Percentiles rank a stretch among this genome's conserved stretches.
phyloP scores from a whole-genome alignment of 2,888 invertebrate species.

The Anodontia alba region DNA sequence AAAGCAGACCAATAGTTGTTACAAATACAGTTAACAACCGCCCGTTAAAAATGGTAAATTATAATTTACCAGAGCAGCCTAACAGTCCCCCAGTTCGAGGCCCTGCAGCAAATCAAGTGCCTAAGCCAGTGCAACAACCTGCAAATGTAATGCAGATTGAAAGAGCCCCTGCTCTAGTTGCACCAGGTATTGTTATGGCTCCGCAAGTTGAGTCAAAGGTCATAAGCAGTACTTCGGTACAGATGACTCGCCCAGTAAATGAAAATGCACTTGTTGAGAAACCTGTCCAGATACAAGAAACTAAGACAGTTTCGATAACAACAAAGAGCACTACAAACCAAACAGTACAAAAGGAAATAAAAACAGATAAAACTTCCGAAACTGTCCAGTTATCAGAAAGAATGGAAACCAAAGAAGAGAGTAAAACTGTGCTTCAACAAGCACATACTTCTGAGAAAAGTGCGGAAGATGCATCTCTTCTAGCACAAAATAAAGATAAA shows the following conservation, averaged over 20 bases:
- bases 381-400: neutral
- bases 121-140: neutral
- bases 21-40: neutral
- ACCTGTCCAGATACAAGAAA: neutral
- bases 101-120: neutral
- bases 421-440: neutral
- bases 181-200: neutral
- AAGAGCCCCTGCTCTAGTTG: neutral
- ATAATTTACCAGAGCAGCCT: neutral
- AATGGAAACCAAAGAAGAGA: neutral
- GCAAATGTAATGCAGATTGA: neutral
- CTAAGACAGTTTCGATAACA: neutral
- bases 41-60: neutral
- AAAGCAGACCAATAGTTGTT: constrained; percentile 1
- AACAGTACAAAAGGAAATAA: neutral
- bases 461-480: neutral
- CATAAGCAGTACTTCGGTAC: neutral
- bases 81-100: neutral
- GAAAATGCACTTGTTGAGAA: neutral
- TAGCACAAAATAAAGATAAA: neutral
- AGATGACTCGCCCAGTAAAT: neutral
- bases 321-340: neutral
- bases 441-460: neutral
- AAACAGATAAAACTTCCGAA: neutral
- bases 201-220: neutral